These are phyloP conservation scores for Aix galericulata DNA, from an alignment of 2,113 vertebrate species.

Conservation along the genomic window DNA sequence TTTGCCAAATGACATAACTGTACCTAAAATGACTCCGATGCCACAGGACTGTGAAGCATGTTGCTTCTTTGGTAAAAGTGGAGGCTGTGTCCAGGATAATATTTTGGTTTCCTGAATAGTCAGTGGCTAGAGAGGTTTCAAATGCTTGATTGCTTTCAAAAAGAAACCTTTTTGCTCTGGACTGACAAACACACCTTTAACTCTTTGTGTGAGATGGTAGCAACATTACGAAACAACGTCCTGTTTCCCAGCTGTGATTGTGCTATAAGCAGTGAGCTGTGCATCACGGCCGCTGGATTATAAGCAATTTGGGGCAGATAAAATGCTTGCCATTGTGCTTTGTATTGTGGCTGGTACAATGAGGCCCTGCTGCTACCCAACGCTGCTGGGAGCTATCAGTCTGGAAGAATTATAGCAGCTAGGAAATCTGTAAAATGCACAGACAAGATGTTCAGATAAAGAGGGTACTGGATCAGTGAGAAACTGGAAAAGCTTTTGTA, in stretches of 20 bases:
- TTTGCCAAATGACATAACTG: constrained; percentile 1
- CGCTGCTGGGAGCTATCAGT: not conserved
- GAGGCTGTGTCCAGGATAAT: not conserved
- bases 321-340: not conserved
- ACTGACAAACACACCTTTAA: not conserved
- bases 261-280: accelerated
- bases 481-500: not conserved
- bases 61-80: not conserved
- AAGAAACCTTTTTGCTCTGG: not conserved
- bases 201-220: not conserved
- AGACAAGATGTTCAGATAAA: not conserved
- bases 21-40: not conserved
- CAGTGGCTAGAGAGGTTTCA: not conserved
- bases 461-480: not conserved
- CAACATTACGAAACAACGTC: not conserved
- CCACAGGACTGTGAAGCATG: not conserved
- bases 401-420: not conserved
- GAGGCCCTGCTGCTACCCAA: not conserved
- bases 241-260: not conserved
- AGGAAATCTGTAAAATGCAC: not conserved
- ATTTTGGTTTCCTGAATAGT: not conserved
- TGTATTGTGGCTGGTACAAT: not conserved
- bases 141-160: not conserved
- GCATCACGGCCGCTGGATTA: not conserved
- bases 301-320: not conserved